Conservation (phyloP, 1,140 invertebrate genomes). For the Musca vetustissima region DNA sequence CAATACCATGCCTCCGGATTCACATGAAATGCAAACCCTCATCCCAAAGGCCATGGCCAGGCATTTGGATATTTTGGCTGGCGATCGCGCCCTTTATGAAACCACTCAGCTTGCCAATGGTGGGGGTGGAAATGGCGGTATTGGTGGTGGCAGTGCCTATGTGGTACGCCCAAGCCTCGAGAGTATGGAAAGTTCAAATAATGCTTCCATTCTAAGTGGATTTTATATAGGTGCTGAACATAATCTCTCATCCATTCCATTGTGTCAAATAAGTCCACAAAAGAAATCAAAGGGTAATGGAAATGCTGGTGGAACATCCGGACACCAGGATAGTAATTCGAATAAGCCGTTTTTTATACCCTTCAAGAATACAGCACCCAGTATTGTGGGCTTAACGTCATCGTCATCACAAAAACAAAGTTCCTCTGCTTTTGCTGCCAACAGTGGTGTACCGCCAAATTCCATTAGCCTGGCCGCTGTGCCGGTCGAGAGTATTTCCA, state of each 20-base stretch:
- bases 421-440: slow-evolving; percentile 29
- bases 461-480: slow-evolving; percentile 31
- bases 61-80: slow-evolving; percentile 34
- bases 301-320: slow-evolving; percentile 18
- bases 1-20: slow-evolving; percentile 48
- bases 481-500: slow-evolving; percentile 26
- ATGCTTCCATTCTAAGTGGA: slow-evolving; percentile 11
- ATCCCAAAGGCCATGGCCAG: slow-evolving; percentile 41
- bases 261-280: slow-evolving; percentile 41
- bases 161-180: neutral
- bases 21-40: slow-evolving; percentile 53
- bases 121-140: slow-evolving; percentile 32
- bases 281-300: slow-evolving; percentile 26
- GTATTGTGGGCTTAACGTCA: slow-evolving; percentile 34
- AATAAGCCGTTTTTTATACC: slow-evolving; percentile 48
- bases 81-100: slow-evolving; percentile 41
- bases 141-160: neutral
- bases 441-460: slow-evolving; percentile 22
- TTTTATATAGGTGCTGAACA: slow-evolving; percentile 33
- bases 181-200: slow-evolving; percentile 3
- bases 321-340: slow-evolving; percentile 25
- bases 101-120: slow-evolving; percentile 42
- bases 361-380: slow-evolving; percentile 47
- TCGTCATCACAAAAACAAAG: slow-evolving; percentile 39
- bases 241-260: slow-evolving; percentile 46